Conservation (phyloP, 2,888 invertebrate species). For the Fragum whitleyi region DNA sequence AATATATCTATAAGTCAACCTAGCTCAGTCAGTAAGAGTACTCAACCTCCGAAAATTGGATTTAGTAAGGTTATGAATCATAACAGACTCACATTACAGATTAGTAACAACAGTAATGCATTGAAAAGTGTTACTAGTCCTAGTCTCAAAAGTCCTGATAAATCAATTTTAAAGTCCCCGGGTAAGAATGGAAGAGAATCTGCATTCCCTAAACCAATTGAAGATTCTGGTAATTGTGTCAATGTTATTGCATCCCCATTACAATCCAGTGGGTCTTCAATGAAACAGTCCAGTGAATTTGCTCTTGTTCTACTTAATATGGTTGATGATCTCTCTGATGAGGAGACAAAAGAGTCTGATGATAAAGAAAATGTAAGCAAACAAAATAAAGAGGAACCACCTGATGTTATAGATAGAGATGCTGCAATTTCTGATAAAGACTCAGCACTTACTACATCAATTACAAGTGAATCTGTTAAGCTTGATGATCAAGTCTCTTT, state of each 20-base stretch:
- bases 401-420: not conserved
- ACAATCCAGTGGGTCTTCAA: not conserved
- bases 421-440: conserved; percentile 9
- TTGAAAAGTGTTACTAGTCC: not conserved
- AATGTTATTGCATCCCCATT: not conserved
- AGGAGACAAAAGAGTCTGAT: conserved; percentile 3
- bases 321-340: conserved; percentile 16
- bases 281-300: conserved; percentile 22
- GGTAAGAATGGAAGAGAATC: not conserved
- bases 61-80: not conserved
- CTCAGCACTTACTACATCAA: not conserved
- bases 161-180: not conserved
- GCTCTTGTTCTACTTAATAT: conserved; percentile 9
- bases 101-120: not conserved
- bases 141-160: not conserved
- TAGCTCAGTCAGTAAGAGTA: not conserved
- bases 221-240: not conserved
- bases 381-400: not conserved
- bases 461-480: conserved; percentile 6
- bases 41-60: not conserved
- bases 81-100: not conserved
- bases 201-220: not conserved
- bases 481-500: not conserved
- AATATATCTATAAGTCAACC: not conserved
- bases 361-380: not conserved